Evolutionary conservation across 1,140 invertebrate species (phyloP), one percentile per base, ranked within the genome.

Genomic region (Drosophila leontia): DNA sequence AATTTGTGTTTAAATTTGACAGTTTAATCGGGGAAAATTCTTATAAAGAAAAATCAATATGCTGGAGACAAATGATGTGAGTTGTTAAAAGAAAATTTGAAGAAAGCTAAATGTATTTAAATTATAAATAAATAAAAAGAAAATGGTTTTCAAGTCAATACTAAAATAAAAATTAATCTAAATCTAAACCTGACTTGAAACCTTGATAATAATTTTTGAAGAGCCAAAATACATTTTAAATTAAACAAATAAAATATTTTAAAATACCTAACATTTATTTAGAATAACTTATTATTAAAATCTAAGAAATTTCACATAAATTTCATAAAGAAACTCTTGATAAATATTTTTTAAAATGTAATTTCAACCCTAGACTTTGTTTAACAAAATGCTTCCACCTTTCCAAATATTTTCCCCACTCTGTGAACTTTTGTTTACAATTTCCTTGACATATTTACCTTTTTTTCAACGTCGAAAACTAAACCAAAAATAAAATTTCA

Each of bases 401-500:
- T 37, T 62, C 44, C 6, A 13, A 67, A 67, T 39, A 50, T 59
- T 32, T 55, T 6, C 34, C 6, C 6, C 34, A 13, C 47, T 26
- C 23, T 34, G 2, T 8, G 55, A 57, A 57, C 3, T 61, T 53
- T 53, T 84, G 68, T 88, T 88, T 83, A 88, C 68, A 32, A 51
- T 56, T 78, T 78, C 78, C 78, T 88, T 90, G 84, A 87, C 84
- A 88, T 84, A 80, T 87, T 87, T 88, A 78, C 63, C 61, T 77
- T 77, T 78, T 64, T 37, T 29, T 35, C n/a, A 59, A 68, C 58
- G 42, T 34, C 13, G 2, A 51, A 80, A 78, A 55, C 17, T 63
- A 61, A 41, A 45, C 47, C 29, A 50, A 56, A 62, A 65, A 80
- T 56, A 65, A 17, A 15, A 53, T 65, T 65, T 83, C 56, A 60